Evolutionary conservation across 23 tunicate species (phyloP).

Genomic region (Corella eumyota): DNA sequence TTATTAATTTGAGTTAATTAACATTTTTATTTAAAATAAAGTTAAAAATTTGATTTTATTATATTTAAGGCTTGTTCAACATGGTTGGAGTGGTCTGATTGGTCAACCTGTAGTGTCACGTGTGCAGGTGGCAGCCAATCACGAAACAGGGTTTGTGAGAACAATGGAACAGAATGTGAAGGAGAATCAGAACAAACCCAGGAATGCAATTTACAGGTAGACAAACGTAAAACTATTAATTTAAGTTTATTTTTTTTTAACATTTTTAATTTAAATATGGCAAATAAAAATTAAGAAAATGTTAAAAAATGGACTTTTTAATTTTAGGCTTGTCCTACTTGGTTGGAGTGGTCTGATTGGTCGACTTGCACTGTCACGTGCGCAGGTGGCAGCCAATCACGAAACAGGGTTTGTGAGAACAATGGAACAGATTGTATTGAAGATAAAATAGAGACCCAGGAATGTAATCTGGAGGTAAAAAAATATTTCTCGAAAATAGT

Average conservation of each 20-base stretch:
- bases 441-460: too few species aligned
- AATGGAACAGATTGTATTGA: too few species aligned
- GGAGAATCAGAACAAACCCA: not conserved
- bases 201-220: conserved; percentile 26
- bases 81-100: conserved; percentile 14
- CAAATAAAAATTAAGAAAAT: too few species aligned
- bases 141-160: conserved; percentile 22
- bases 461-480: too few species aligned
- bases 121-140: conserved; percentile 23
- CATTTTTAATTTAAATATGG: not conserved
- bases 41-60: too few species aligned
- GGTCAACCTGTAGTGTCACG: conserved; percentile 14
- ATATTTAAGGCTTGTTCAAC: conserved; percentile 18
- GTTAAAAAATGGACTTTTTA: too few species aligned
- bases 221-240: not conserved
- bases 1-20: too few species aligned
- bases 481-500: too few species aligned
- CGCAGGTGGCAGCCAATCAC: conserved; percentile 17
- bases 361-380: conserved; percentile 26
- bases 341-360: conserved; percentile 41
- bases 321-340: conserved; percentile 24
- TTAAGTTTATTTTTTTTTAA: not conserved
- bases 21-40: too few species aligned
- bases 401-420: conserved; percentile 2
- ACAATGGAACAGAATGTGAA: conserved; percentile 19